A percentile compares a stretch with the other conserved stretches of the same genome.
Conservation (phyloP, 1,140 invertebrate species). For the Cyrtorhinus lividipennis region DNA sequence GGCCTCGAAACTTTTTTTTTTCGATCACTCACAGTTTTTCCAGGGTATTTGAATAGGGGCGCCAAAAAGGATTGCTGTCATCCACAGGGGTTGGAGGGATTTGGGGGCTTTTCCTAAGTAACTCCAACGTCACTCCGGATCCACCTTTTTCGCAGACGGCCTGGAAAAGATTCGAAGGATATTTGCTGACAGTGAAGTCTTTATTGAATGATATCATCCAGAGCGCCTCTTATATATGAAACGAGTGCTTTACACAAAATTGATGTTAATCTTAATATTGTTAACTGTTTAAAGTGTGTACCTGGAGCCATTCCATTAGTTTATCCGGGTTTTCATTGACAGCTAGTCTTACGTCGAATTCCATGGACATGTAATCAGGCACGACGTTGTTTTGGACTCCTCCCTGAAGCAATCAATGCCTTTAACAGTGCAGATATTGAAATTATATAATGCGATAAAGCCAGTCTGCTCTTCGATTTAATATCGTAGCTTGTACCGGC, state of each 20-base stretch:
- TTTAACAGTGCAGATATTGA: too few species aligned
- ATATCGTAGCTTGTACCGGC: too few species aligned
- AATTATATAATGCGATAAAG: too few species aligned
- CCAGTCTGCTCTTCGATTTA: too few species aligned
- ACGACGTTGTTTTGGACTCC: conserved; percentile 14
- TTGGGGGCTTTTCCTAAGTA: not conserved
- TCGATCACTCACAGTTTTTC: conserved; percentile 2
- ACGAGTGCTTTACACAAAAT: too few species aligned
- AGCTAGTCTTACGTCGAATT: not conserved
- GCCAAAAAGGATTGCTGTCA: conserved; percentile 5
- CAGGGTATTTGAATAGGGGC: not conserved
- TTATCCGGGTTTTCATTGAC: not conserved
- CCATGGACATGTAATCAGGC: not conserved
- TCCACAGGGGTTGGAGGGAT: not conserved
- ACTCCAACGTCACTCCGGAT: not conserved
- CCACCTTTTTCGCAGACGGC: conserved; percentile 1
- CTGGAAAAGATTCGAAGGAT: not conserved
- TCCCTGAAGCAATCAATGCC: not conserved
- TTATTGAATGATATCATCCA: too few species aligned
- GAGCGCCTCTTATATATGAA: too few species aligned
- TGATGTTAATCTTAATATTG: too few species aligned
- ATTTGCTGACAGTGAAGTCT: too few species aligned
- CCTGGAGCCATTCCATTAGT: not conserved
- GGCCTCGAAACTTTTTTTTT: too few species aligned
- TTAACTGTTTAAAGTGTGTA: too few species aligned